A percentile compares a stretch with the other conserved stretches of the same genome.
Conservation (phyloP, 2,113 vertebrate species). For the Nansenia antarctica region DNA sequence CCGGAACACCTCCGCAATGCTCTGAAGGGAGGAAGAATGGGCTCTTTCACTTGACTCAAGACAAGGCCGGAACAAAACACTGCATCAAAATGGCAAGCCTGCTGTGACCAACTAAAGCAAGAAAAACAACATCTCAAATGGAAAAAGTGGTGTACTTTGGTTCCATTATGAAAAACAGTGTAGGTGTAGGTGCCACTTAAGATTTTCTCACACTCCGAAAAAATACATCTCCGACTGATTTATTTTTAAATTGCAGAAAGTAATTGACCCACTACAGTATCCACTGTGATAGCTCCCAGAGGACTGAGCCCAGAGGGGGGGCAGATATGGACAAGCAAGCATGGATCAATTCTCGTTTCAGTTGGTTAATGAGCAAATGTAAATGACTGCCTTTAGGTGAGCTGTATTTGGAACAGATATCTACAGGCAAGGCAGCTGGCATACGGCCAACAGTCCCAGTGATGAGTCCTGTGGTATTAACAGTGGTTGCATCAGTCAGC, state of each 20-base stretch:
- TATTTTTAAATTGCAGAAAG: too few relatives aligned
- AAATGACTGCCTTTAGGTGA: not conserved
- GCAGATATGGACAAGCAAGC: not conserved
- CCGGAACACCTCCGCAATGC: conserved; percentile 97
- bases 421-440: not conserved
- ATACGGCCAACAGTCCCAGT: not conserved
- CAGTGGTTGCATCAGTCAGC: not conserved
- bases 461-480: not conserved
- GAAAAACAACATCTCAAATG: too few relatives aligned
- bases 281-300: too few relatives aligned
- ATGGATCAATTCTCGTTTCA: not conserved
- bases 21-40: conserved; percentile 67
- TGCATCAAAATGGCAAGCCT: too few relatives aligned
- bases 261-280: too few relatives aligned
- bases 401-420: not conserved
- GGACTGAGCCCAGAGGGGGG: not conserved
- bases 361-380: not conserved
- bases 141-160: too few relatives aligned
- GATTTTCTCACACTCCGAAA: too few relatives aligned
- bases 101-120: too few relatives aligned
- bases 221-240: too few relatives aligned
- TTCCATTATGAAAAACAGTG: too few relatives aligned
- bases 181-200: too few relatives aligned
- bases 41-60: not conserved
- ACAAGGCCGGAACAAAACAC: not conserved